Conservation (phyloP, 2,888 invertebrate genomes). For the Diploptera punctata region DNA sequence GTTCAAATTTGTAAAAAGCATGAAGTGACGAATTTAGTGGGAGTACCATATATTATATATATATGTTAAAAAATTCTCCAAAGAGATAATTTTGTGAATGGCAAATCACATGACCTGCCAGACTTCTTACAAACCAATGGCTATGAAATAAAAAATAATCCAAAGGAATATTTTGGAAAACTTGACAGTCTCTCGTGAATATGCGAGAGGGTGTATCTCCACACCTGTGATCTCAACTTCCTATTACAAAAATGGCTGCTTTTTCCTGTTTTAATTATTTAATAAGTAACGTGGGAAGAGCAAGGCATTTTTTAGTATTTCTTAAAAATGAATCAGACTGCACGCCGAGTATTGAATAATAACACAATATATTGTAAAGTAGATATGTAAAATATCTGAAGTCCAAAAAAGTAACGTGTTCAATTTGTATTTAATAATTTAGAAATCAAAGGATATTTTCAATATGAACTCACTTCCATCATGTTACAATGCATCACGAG, state of each 20-base stretch:
- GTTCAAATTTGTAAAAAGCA: not conserved
- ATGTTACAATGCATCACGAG: conserved; percentile 30
- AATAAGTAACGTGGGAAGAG: conserved; percentile 46
- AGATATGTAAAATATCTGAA: conserved; percentile 33
- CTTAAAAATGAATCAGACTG: conserved; percentile 59
- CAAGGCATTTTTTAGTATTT: conserved; percentile 35
- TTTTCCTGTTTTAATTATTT: conserved; percentile 48
- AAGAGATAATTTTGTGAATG: not conserved
- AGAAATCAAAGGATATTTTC: conserved; percentile 32
- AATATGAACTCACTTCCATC: conserved; percentile 24
- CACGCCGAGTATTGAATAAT: conserved; percentile 56
- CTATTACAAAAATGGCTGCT: conserved; percentile 45
- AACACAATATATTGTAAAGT: conserved; percentile 32
- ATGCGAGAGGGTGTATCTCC: conserved; percentile 35
- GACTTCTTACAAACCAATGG: conserved; percentile 23
- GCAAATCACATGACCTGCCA: conserved; percentile 10
- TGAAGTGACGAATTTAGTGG: not conserved
- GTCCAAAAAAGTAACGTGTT: conserved; percentile 42
- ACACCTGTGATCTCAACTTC: conserved; percentile 54
- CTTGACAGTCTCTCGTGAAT: conserved; percentile 13
- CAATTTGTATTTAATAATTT: conserved; percentile 50
- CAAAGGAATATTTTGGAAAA: conserved; percentile 22
- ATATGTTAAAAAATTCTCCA: not conserved
- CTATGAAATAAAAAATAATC: not conserved
- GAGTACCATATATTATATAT: not conserved